Percentiles rank a stretch among this genome's conserved stretches.
Conservation (phyloP, 2,888 invertebrate species). For the Mythimna impura region DNA sequence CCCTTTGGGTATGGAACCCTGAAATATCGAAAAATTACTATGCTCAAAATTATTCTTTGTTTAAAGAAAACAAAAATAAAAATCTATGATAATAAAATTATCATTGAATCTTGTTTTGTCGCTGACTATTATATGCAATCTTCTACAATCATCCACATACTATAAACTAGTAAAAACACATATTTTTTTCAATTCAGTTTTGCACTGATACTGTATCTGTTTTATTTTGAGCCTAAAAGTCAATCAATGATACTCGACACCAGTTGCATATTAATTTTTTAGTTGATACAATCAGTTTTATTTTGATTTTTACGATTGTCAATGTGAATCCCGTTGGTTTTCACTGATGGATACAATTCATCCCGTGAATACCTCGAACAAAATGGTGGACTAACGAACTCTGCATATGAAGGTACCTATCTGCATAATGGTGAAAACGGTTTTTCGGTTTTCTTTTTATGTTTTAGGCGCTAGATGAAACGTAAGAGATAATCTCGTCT, state of each 20-base stretch:
- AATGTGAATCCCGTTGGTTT: constrained; percentile 37
- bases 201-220: constrained; percentile 7
- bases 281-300: constrained; percentile 32
- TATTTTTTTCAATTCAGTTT: constrained; percentile 4
- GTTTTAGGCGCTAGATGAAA: background rate
- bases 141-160: constrained; percentile 1
- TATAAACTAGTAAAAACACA: constrained; percentile 1
- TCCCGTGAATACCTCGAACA: constrained; percentile 60
- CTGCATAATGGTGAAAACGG: constrained; percentile 56
- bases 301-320: constrained; percentile 46
- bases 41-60: too few species aligned
- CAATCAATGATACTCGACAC: constrained; percentile 9
- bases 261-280: constrained; percentile 18
- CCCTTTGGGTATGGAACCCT: too few species aligned
- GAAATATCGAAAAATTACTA: too few species aligned
- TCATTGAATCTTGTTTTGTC: background rate
- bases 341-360: constrained; percentile 59
- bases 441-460: constrained; percentile 39
- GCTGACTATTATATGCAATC: background rate
- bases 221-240: constrained; percentile 26
- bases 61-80: background rate
- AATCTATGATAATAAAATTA: too few species aligned
- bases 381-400: constrained; percentile 76
- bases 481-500: too few species aligned
- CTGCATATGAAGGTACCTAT: constrained; percentile 35